These are phyloP conservation scores for Chroicocephalus ridibundus DNA, from an alignment of 2,113 vertebrate genomes.

Conservation along the genomic window DNA sequence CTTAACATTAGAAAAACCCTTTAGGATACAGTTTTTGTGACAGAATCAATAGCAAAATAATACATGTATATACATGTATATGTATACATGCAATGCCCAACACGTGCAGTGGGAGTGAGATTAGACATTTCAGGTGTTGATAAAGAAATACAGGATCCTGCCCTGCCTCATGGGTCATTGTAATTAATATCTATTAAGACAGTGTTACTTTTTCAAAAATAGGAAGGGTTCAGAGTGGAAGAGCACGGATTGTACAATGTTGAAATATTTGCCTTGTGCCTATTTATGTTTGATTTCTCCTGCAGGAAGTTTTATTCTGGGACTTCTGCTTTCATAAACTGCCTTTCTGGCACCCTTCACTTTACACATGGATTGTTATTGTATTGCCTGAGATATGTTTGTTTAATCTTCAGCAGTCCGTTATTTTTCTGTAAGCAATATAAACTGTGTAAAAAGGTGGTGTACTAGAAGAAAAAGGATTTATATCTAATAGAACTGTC, in stretches of 20 bases:
- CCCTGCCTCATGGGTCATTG: background rate
- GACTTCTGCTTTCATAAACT: background rate
- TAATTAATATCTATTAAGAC: background rate
- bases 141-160: background rate
- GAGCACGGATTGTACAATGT: fast-evolving
- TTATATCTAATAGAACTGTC: background rate
- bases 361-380: background rate
- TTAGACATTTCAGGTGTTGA: background rate
- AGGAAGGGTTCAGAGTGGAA: background rate
- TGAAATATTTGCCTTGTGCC: background rate
- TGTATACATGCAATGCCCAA: background rate
- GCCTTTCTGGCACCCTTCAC: background rate
- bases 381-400: background rate
- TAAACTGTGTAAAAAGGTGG: background rate
- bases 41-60: background rate
- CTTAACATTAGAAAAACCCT: background rate
- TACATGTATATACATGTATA: too few relatives aligned
- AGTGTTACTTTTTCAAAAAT: background rate
- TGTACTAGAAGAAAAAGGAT: background rate
- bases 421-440: background rate
- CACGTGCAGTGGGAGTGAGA: background rate
- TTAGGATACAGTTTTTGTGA: background rate
- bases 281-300: background rate
- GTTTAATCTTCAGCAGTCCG: background rate
- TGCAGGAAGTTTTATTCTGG: background rate